Base-by-base conservation (phyloP, 92 coral and sea anemone species). In the Epizoanthus stellaris region DNA sequence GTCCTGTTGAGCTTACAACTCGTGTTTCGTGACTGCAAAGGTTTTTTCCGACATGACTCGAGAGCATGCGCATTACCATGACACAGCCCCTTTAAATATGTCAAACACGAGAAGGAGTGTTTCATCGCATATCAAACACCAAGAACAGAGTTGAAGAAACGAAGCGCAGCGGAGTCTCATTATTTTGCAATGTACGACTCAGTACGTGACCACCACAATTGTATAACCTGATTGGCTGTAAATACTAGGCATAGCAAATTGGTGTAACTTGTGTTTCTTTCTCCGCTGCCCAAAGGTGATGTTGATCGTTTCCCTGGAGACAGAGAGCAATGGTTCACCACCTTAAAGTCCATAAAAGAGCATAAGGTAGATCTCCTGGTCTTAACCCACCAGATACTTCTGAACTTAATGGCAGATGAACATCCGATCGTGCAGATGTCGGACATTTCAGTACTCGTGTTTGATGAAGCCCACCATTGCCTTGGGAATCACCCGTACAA, bases 391-490 rank as follows among this genome's bases (percentile, higher is more conserved):
- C 98, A 94, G 83, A 92, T 94, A 30, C 90, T 97, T 34, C 89
- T 97, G 53, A 97, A 97, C 69, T 66, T 94, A 68, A 70, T 97
- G 89, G 94, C 90, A 4, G 93, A 88, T 42, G 94, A 91, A 47
- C 42, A 82, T 4, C 72, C 86, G 9, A 73, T 89, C 5, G 77
- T 97, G 14, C 85, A 89, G 59, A 89, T 97, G 87, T 86, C 95
- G 8, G 97, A 97, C 40, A 86, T 95, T 40, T 94, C 98, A 9
- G 80, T 92, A 10, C 83, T 97, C 7, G 97, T 94, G 21, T 84
- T 97, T 62, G 99, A 97, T 58, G 99, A 97, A 69, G 99, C 97
- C 14, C 99, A 97, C 68, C 93, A 87, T 45, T 97, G 97, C 80
- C 63, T 75, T 17, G 97, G 98, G 3, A 94, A 93, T 57, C 99